Percentiles rank a stretch among this genome's conserved stretches.
These are phyloP conservation scores for Anarrhichthys ocellatus DNA, from an alignment of 2,113 vertebrate genomes.

Conservation along the genomic window DNA sequence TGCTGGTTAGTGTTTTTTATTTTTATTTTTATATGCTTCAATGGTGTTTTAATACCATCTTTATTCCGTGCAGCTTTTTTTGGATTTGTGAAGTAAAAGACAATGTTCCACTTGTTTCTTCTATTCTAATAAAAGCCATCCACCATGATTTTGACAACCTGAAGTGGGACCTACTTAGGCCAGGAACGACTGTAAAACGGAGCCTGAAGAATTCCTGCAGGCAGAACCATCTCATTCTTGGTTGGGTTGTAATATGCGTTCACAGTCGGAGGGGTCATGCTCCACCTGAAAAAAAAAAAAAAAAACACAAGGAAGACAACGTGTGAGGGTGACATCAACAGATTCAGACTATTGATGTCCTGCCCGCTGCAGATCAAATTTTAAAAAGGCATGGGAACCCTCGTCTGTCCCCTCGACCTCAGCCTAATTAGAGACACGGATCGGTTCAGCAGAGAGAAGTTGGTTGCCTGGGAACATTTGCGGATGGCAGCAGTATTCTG, in stretches of 20 bases:
- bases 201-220: slow-evolving; percentile 94
- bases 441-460: slow-evolving; percentile 44
- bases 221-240: slow-evolving; percentile 98
- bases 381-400: slow-evolving; percentile 35
- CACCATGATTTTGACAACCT: not conserved
- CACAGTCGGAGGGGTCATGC: slow-evolving; percentile 96
- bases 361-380: slow-evolving; percentile 21
- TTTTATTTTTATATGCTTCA: not conserved
- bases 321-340: slow-evolving; percentile 4
- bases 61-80: not conserved
- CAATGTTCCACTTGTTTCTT: not conserved
- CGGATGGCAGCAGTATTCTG: slow-evolving; percentile 55
- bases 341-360: not conserved
- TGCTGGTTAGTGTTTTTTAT: not conserved
- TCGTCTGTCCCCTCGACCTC: not conserved
- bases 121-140: not conserved
- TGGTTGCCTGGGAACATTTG: slow-evolving; percentile 56
- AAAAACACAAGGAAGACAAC: slow-evolving; percentile 10
- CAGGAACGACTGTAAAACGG: slow-evolving; percentile 92
- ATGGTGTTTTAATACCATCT: not conserved
- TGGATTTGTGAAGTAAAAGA: not conserved
- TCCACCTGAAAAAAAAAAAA: slow-evolving; percentile 88
- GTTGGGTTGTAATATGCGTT: slow-evolving; percentile 98
- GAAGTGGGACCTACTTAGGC: slow-evolving; percentile 87
- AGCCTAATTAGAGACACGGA: slow-evolving; percentile 52